Conservation (phyloP, 2,888 invertebrate genomes). For the Leptarthrus brevirostris region DNA sequence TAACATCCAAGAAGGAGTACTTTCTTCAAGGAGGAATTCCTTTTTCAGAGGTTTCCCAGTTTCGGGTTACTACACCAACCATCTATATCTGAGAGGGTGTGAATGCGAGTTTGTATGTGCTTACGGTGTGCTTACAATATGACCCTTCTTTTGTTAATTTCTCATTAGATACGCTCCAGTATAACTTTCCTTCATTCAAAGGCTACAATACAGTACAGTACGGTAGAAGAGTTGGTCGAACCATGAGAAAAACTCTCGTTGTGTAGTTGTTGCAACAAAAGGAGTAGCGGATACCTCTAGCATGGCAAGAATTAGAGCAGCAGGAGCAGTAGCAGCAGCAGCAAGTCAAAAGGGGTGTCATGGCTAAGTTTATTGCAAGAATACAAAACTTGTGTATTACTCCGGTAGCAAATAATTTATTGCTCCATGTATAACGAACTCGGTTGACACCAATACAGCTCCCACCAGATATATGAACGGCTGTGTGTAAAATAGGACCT, state of each 20-base stretch:
- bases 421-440: conserved; percentile 41
- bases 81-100: background rate
- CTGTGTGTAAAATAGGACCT: conserved; percentile 12
- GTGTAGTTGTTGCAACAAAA: conserved; percentile 26
- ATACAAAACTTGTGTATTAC: conserved; percentile 50
- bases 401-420: conserved; percentile 52
- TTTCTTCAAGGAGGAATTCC: conserved; percentile 33
- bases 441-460: conserved; percentile 45
- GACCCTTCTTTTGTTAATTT: conserved; percentile 56
- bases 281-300: background rate
- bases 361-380: conserved; percentile 52
- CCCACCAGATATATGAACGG: conserved; percentile 6
- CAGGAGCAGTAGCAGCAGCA: conserved; percentile 42
- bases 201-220: background rate
- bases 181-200: conserved; percentile 45
- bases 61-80: background rate
- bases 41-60: background rate
- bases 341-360: conserved; percentile 52
- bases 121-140: conserved; percentile 28
- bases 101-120: background rate
- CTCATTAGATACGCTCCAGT: conserved; percentile 55
- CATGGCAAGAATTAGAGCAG: background rate
- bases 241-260: conserved; percentile 13
- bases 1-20: background rate
- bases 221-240: background rate